Evolutionary conservation across 1,140 invertebrate species (phyloP).

Genomic region (Aphelenchoides avenae): DNA sequence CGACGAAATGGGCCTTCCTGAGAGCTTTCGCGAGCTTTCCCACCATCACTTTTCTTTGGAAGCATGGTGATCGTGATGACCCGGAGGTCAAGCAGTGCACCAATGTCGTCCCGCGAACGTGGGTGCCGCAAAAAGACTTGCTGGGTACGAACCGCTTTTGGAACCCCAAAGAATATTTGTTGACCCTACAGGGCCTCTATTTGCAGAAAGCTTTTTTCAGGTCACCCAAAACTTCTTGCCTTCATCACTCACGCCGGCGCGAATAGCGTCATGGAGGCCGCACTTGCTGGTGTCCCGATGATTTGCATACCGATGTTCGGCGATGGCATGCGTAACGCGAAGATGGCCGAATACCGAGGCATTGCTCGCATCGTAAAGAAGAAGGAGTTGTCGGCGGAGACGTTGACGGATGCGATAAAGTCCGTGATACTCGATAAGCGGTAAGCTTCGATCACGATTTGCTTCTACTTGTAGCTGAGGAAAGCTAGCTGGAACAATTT

Average conservation of each 20-base stretch:
- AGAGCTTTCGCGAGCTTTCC: conserved; percentile 13
- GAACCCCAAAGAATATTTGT: too few species aligned
- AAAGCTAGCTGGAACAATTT: conserved; percentile 8
- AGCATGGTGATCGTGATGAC: conserved; percentile 25
- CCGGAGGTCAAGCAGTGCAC: background rate
- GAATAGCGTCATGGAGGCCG: conserved; percentile 74
- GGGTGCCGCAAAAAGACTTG: conserved; percentile 15
- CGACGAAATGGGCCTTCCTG: conserved; percentile 15
- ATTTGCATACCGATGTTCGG: conserved; percentile 66
- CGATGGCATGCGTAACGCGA: conserved; percentile 29
- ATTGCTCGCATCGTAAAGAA: conserved; percentile 11
- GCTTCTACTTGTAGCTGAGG: too few species aligned
- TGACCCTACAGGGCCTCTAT: too few species aligned
- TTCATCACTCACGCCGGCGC: conserved; percentile 78
- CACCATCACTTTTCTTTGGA: conserved; percentile 15
- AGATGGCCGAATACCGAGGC: conserved; percentile 10
- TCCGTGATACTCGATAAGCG: conserved; percentile 13
- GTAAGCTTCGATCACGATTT: too few species aligned
- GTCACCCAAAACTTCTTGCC: conserved; percentile 60
- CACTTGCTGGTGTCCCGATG: conserved; percentile 74
- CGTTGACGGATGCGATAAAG: conserved; percentile 5
- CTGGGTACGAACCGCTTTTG: too few species aligned
- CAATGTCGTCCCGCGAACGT: conserved; percentile 7
- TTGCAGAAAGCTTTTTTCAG: too few species aligned
- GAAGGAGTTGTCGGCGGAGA: conserved; percentile 13